These are phyloP conservation scores for Psittacula derbiana DNA, from an alignment of 2,797 vertebrate genomes.

Conservation along the genomic window DNA sequence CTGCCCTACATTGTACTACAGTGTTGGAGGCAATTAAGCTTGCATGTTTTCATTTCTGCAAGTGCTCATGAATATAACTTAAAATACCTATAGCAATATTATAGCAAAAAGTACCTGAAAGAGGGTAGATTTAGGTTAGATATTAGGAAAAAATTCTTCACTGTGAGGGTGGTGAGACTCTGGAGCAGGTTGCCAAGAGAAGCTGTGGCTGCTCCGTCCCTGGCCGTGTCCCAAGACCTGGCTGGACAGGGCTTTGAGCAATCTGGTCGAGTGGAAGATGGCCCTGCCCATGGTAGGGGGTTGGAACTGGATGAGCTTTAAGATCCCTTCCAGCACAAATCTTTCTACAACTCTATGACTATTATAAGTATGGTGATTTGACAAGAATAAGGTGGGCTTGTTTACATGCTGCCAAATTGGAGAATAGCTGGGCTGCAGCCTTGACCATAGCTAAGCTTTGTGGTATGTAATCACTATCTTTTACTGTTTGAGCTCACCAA, in stretches of 20 bases:
- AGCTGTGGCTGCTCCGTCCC: not conserved
- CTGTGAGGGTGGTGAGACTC: not conserved
- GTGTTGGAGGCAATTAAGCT: not conserved
- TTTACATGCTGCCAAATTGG: fast-evolving
- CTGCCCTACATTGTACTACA: not conserved
- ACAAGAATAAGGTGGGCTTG: not conserved
- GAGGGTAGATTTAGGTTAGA: not conserved
- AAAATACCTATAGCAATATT: not conserved
- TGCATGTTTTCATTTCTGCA: not conserved
- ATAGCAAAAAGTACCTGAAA: not conserved
- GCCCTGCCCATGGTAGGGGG: not conserved
- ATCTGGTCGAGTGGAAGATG: not conserved
- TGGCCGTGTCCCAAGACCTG: not conserved
- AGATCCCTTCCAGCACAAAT: not conserved
- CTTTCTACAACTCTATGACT: not conserved
- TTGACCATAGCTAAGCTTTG: not conserved
- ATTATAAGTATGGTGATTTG: not conserved
- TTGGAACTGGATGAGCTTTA: not conserved
- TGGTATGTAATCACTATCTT: not conserved
- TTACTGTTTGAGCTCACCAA: not conserved
- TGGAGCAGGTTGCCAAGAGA: not conserved
- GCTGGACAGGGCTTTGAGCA: not conserved
- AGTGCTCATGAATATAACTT: not conserved
- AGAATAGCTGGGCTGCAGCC: not conserved
- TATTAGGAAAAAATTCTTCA: not conserved